Base-by-base conservation (phyloP, 2,113 vertebrate genomes). In the Cyphomyrus discorhynchus region DNA sequence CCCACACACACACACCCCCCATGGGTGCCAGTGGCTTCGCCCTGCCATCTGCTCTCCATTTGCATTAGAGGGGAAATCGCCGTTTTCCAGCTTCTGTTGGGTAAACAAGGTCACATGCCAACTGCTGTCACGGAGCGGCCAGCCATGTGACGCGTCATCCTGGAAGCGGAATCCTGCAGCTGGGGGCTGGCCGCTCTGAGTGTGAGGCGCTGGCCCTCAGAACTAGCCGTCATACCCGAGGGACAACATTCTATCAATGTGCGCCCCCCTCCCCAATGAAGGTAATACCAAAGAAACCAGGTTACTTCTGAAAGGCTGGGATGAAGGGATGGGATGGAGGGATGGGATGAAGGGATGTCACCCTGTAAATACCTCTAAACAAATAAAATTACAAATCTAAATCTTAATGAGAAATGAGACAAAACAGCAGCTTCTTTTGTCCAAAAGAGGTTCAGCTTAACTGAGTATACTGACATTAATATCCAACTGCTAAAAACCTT, bases 21-120 rank as follows among this genome's bases (percentile, higher is more conserved):
- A 35, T 1, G 21, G 42, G 39, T 31, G 0, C 74, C 53, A 89
- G 39, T 46, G 27, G 83, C 13, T 39, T 24, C 45, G 6, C 83
- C 35, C 46, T 35, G 58, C 56, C 89, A 90, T 87, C 89, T 90
- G 89, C 62, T 90, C 11, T 84, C 47, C 84, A 90, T 87, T 90
- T 86, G n/a, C n/a, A 15, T 31, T 24, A 52, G 56, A 87, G 19
- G 39, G 82, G 58, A 47, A 45, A 84, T 89, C 47, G 31, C 24
- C 45, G 45, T 90, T 90, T 66, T 49, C 56, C 24, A 90, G 84
- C 45, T 49, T 9, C 35, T 47, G 56, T 17, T 46, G 27, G 35
- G 46, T 42, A 86, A 56, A 86, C 58, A 49, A 90, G 53, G 46
- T 86, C 53, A 70, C n/a, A 35, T 89, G 89, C 45, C 89, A 86